Evolutionary conservation across 2,113 vertebrate genomes (phyloP).

Genomic region (Podarcis raffonei): DNA sequence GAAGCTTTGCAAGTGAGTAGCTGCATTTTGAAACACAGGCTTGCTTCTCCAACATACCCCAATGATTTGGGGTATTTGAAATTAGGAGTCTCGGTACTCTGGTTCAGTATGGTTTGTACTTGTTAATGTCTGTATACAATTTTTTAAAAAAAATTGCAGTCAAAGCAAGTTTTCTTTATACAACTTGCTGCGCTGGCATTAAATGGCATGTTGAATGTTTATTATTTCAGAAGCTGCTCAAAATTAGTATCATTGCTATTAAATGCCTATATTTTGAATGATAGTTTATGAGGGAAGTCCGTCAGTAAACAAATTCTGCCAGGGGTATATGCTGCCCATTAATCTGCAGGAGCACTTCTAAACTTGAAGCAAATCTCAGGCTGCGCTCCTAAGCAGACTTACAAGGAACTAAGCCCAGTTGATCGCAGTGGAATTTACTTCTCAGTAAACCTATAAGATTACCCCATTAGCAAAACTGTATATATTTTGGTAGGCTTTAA

Average conservation of each 20-base stretch:
- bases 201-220: neutral
- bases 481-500: neutral
- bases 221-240: conserved; percentile 1
- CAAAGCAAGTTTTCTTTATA: neutral
- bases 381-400: neutral
- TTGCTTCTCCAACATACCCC: conserved; percentile 48
- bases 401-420: neutral
- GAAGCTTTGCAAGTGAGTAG: conserved; percentile 66
- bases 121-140: neutral
- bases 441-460: neutral
- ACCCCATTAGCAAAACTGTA: no score
- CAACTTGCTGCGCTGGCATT: neutral
- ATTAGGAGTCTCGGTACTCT: conserved; percentile 53
- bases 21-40: conserved; percentile 69
- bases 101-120: conserved; percentile 9
- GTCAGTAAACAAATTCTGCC: neutral
- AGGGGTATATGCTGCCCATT: neutral
- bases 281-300: neutral
- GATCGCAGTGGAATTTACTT: neutral
- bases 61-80: conserved; percentile 48
- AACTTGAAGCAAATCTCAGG: neutral
- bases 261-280: neutral
- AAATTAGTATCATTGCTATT: neutral
- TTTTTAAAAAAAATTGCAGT: neutral
- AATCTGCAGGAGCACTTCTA: neutral